Conservation (phyloP, 2,797 vertebrate genomes). For the Morelia viridis region DNA sequence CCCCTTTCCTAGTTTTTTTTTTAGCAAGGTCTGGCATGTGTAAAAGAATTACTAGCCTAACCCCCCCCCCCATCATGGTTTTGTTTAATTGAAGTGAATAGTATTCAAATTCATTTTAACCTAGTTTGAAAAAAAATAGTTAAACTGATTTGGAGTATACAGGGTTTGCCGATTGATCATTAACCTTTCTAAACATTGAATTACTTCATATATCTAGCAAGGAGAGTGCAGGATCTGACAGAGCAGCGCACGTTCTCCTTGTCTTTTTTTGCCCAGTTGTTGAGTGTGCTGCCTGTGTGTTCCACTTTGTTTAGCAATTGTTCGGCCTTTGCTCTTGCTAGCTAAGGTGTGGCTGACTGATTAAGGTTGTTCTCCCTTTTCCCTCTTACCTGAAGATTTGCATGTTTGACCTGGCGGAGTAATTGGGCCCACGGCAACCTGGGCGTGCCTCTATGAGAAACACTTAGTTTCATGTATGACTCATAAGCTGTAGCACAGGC, state of each 20-base stretch:
- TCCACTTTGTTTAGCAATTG: constrained; percentile 13
- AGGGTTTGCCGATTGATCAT: constrained; percentile 1
- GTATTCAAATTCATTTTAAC: background rate
- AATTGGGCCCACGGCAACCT: constrained; percentile 73
- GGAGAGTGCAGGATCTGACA: background rate
- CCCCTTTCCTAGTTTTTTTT: background rate
- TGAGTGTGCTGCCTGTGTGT: background rate
- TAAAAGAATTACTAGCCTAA: background rate
- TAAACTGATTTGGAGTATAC: background rate
- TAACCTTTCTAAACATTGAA: background rate
- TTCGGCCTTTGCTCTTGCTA: constrained; percentile 57
- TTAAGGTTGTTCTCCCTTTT: constrained; percentile 30
- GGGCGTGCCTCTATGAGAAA: constrained; percentile 76
- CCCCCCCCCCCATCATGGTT: background rate
- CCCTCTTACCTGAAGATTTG: constrained; percentile 72
- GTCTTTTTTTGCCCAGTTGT: background rate
- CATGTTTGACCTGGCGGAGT: constrained; percentile 73
- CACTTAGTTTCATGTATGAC: constrained; percentile 77
- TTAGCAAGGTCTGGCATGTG: background rate
- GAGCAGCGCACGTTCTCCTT: background rate
- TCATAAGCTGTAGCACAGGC: constrained; percentile 77
- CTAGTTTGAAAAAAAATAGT: background rate
- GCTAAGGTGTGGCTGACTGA: constrained; percentile 60
- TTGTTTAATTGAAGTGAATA: background rate
- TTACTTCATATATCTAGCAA: constrained; percentile 3